Percentiles rank a stretch among this genome's conserved stretches.
Evolutionary conservation across 2,113 vertebrate species (phyloP).

Genomic region (Mungos mungo): DNA sequence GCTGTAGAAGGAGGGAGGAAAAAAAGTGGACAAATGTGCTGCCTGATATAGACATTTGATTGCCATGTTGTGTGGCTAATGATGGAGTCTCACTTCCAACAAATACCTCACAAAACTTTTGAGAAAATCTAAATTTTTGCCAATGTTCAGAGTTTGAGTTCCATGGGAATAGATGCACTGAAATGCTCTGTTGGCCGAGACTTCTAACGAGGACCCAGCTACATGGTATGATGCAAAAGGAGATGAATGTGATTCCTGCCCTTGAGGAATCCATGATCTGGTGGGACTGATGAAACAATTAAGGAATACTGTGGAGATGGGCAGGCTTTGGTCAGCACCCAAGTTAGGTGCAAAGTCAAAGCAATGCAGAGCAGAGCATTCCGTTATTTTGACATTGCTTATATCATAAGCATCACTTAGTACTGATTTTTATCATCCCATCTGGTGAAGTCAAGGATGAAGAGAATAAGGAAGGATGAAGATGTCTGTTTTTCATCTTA

Average conservation of each 20-base stretch:
- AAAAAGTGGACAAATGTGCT: neutral
- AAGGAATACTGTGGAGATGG: neutral
- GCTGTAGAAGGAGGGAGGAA: neutral
- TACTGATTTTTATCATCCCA: constrained; percentile 14
- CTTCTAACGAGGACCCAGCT: neutral
- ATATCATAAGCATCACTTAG: neutral
- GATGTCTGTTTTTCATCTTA: constrained; percentile 36
- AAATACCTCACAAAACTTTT: neutral
- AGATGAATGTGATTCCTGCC: neutral
- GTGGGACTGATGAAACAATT: neutral
- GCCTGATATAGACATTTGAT: neutral
- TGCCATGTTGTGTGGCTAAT: neutral
- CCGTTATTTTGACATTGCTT: neutral
- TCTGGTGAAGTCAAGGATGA: constrained; percentile 12
- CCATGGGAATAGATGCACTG: neutral
- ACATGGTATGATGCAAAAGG: neutral
- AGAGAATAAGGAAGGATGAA: neutral
- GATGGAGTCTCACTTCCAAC: neutral
- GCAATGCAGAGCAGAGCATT: neutral
- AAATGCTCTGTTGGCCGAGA: neutral
- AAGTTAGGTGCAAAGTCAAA: constrained; percentile 37
- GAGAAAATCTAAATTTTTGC: neutral
- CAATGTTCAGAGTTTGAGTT: neutral
- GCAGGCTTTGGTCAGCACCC: neutral
- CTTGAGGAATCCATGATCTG: neutral